Evolutionary conservation across 2,113 vertebrate species (phyloP).

Genomic region (Hippocampus abdominalis): DNA sequence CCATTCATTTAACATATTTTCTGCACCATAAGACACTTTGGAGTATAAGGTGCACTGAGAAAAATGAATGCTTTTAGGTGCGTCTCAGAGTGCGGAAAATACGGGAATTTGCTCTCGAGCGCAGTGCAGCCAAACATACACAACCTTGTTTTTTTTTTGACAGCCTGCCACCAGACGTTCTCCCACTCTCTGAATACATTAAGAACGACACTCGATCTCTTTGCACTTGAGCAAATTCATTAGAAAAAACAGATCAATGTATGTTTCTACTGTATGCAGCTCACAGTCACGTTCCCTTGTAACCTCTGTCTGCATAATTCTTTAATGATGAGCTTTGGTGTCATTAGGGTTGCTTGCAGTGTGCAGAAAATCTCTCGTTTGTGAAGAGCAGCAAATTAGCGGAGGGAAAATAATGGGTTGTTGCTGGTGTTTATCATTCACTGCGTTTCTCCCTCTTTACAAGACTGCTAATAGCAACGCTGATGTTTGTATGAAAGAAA

Average conservation of each 20-base stretch:
- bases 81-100: too few species aligned
- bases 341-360: background rate
- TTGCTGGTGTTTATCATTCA: background rate
- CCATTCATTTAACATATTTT: background rate
- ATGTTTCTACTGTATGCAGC: background rate
- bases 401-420: background rate
- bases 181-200: constrained; percentile 1
- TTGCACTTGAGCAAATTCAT: constrained; percentile 7
- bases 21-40: too few species aligned
- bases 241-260: background rate
- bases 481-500: background rate
- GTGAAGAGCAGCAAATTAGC: constrained; percentile 9
- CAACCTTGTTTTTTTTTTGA: constrained; percentile 8
- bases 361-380: background rate
- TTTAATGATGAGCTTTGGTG: background rate
- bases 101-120: background rate
- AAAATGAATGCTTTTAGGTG: too few species aligned
- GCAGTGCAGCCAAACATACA: background rate
- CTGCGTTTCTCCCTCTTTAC: background rate
- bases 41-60: too few species aligned
- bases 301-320: constrained; percentile 4
- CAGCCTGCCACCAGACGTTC: background rate
- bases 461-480: background rate
- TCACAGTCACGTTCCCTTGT: background rate
- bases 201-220: background rate